phyloP scores from a whole-genome alignment of 30 jellyfish, hydroid and myxozoan genomes.

The Cassiopea xamachana region DNA sequence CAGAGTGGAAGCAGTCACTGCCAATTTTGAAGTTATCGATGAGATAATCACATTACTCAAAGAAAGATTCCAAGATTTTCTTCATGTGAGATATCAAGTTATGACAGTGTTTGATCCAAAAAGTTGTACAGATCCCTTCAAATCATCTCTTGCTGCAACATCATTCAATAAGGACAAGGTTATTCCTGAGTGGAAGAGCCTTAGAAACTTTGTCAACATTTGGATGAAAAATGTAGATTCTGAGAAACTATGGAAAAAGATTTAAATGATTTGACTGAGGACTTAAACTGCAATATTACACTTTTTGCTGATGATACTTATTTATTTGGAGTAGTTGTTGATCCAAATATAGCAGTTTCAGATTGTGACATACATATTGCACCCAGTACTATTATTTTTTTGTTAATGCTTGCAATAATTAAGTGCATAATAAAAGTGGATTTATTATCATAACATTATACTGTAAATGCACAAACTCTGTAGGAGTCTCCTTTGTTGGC shows the following conservation, averaged over 20 bases:
- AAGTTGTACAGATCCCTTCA: conserved; percentile 46
- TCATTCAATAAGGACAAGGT: conserved; percentile 26
- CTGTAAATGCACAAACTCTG: no score
- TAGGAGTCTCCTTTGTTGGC: no score
- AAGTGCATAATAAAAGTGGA: no score
- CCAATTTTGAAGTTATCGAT: conserved; percentile 4
- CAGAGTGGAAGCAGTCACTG: conserved; percentile 21
- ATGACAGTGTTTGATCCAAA: conserved; percentile 19
- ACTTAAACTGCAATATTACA: no score
- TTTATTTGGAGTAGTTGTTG: no score
- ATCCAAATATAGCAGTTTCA: no score
- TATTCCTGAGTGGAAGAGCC: conserved; percentile 19
- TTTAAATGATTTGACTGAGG: no score
- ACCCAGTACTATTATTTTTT: no score
- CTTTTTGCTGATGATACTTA: no score
- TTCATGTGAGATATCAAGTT: background rate
- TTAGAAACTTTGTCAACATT: conserved; percentile 2
- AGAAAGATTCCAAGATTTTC: conserved; percentile 11
- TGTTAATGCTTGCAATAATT: no score
- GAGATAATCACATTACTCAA: background rate
- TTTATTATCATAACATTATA: no score
- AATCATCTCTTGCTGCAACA: conserved; percentile 27
- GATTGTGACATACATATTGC: no score
- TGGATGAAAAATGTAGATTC: conserved; percentile 5
- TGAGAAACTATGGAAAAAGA: background rate